Percentiles rank a stretch among this genome's conserved stretches.
Conservation (phyloP, 2,888 invertebrate species). For the Allophyes oxyacanthae region DNA sequence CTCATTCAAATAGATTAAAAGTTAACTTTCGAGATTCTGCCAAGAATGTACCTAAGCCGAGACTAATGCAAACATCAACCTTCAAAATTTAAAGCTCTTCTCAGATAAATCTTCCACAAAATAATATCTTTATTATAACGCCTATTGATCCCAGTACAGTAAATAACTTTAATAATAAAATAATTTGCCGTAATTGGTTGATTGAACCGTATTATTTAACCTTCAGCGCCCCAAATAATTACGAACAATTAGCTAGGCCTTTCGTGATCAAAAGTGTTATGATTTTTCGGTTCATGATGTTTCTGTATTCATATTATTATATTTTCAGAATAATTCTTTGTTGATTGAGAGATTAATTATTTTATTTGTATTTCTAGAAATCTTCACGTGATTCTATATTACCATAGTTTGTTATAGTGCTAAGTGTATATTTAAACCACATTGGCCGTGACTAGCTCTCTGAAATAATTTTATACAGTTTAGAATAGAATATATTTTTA, state of each 20-base stretch:
- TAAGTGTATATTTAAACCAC: no score
- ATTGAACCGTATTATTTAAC: slow-evolving; percentile 16
- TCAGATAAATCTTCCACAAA: not conserved
- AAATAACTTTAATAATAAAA: slow-evolving; percentile 14
- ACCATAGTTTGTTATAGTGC: no score
- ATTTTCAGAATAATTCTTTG: slow-evolving; percentile 4
- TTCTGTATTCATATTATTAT: slow-evolving; percentile 7
- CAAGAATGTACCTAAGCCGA: no score
- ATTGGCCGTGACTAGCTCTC: no score
- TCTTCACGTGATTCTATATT: no score
- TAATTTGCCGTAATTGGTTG: slow-evolving; percentile 22
- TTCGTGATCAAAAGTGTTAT: slow-evolving; percentile 31
- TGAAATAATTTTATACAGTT: no score
- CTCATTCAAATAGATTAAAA: no score
- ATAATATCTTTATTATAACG: not conserved
- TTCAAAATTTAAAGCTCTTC: not conserved
- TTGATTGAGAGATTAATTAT: slow-evolving; percentile 9
- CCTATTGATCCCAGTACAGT: slow-evolving; percentile 26
- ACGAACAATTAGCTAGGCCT: slow-evolving; percentile 21
- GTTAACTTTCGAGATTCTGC: no score
- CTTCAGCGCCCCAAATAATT: slow-evolving; percentile 42
- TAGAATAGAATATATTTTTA: no score
- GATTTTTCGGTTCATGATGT: slow-evolving; percentile 14
- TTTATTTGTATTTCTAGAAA: no score
- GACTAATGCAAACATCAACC: no score